These are phyloP conservation scores for Oikopleura albicans DNA, from an alignment of 23 tunicate species.

Conservation along the genomic window DNA sequence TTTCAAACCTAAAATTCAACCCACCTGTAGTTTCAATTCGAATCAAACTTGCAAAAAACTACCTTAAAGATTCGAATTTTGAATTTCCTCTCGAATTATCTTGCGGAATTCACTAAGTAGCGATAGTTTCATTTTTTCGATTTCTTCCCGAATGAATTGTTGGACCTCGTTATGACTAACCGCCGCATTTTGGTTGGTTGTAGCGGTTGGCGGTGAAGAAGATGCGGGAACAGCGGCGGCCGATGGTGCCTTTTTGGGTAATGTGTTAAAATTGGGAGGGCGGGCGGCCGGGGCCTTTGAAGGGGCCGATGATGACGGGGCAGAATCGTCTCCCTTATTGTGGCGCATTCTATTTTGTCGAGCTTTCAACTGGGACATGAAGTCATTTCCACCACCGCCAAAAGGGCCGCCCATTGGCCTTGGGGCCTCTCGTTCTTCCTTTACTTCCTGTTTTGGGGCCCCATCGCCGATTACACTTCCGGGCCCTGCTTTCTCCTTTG, in stretches of 20 bases:
- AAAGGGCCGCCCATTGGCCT: not conserved
- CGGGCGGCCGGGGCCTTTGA: not conserved
- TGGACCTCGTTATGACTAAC: not conserved
- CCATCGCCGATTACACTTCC: not conserved
- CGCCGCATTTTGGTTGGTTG: not conserved
- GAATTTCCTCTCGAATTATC: slow-evolving; percentile 8
- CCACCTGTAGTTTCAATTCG: no score
- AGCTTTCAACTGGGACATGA: not conserved
- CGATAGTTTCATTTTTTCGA: slow-evolving; percentile 6
- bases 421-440: not conserved
- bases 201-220: not conserved
- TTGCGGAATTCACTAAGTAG: not conserved
- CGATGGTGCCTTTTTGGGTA: not conserved
- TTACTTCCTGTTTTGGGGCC: not conserved
- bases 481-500: not conserved
- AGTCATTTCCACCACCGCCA: not conserved
- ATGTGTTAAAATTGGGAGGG: not conserved
- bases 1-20: no score
- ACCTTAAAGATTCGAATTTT: not conserved
- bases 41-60: no score
- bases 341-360: not conserved
- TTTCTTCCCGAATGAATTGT: not conserved
- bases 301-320: not conserved
- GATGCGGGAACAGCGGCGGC: not conserved
- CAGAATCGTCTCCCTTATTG: not conserved